Percentiles rank a stretch among this genome's conserved stretches.
Conservation (phyloP, 2,797 vertebrate species). For the Danionella dracula region DNA sequence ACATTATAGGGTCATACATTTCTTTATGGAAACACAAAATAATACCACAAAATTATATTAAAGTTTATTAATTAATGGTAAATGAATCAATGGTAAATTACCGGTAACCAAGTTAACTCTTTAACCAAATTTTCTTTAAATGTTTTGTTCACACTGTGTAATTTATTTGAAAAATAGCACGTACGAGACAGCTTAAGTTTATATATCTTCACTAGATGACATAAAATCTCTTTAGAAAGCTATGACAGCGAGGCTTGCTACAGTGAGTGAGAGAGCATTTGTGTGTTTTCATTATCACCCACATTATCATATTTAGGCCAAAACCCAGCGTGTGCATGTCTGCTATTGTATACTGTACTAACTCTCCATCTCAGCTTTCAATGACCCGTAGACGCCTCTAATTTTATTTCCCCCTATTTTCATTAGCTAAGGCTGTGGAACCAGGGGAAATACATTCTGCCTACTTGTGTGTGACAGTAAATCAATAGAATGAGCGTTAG, state of each 20-base stretch:
- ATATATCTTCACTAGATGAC: background rate
- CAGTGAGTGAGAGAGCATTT: background rate
- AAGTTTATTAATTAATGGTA: too few relatives aligned
- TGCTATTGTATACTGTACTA: background rate
- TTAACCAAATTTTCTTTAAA: too few relatives aligned
- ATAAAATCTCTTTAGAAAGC: background rate
- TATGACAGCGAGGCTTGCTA: background rate
- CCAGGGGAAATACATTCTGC: slow-evolving; percentile 22
- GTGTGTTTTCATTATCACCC: background rate
- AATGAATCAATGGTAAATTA: too few relatives aligned
- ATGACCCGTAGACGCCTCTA: slow-evolving; percentile 16
- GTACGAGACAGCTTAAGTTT: background rate
- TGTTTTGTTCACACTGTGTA: too few relatives aligned
- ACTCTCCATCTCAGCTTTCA: background rate
- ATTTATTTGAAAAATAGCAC: background rate
- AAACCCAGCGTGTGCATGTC: background rate
- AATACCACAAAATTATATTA: too few relatives aligned
- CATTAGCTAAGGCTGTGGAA: slow-evolving; percentile 16
- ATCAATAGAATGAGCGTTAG: slow-evolving; percentile 24
- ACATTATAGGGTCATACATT: too few relatives aligned
- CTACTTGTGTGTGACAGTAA: slow-evolving; percentile 24
- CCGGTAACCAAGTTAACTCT: too few relatives aligned
- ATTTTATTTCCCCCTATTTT: slow-evolving; percentile 31
- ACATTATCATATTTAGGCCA: background rate
- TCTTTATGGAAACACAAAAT: too few relatives aligned